Percentiles rank a stretch among this genome's conserved stretches.
Evolutionary conservation across 2,797 vertebrate genomes (phyloP).

Genomic region (Fringilla coelebs): DNA sequence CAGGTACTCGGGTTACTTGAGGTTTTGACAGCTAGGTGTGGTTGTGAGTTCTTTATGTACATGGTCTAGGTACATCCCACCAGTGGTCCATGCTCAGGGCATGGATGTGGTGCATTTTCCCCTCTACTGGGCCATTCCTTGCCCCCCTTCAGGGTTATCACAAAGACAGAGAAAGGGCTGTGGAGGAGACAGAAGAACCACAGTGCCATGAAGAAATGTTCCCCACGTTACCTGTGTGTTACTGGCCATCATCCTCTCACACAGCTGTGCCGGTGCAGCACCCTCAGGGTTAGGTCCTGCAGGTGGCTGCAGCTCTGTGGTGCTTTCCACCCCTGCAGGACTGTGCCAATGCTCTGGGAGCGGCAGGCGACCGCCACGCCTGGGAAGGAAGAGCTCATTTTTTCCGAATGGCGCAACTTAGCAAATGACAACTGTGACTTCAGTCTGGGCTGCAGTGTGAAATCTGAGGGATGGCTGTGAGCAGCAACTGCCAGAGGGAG

Average conservation of each 20-base stretch:
- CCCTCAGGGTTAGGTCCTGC: neutral
- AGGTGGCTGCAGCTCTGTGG: neutral
- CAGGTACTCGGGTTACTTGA: neutral
- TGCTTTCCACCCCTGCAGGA: neutral
- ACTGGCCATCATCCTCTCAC: neutral
- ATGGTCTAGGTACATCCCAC: neutral
- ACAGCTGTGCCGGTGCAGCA: neutral
- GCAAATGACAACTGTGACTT: conserved; percentile 31
- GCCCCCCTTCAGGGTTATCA: rapidly evolving
- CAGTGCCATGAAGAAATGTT: neutral
- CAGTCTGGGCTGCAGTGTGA: neutral
- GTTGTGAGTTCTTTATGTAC: neutral
- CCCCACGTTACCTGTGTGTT: rapidly evolving
- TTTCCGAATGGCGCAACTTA: conserved; percentile 6
- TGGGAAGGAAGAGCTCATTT: neutral
- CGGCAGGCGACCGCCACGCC: neutral
- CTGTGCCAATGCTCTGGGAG: rapidly evolving
- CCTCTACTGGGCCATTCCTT: neutral
- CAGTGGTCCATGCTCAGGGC: rapidly evolving
- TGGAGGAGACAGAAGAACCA: neutral
- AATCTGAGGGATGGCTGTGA: conserved; percentile 19
- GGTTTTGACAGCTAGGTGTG: neutral
- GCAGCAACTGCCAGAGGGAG: conserved; percentile 38
- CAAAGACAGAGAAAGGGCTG: neutral
- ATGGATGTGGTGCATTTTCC: rapidly evolving